These are phyloP conservation scores for Ceratosolen fusciceps DNA, from an alignment of 1,140 invertebrate genomes.

Conservation along the genomic window DNA sequence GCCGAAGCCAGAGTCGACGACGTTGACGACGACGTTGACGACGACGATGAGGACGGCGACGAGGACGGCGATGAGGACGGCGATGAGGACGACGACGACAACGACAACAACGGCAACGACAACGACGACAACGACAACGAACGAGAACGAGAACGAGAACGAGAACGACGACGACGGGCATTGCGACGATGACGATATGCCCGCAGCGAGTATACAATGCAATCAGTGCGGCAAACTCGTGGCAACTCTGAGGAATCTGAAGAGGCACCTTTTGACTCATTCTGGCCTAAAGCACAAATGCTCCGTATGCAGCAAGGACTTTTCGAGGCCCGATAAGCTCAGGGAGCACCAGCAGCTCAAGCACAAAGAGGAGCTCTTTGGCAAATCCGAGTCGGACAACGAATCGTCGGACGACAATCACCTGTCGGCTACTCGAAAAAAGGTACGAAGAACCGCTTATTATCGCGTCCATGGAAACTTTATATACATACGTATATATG, in stretches of 20 bases:
- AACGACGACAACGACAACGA: too few relatives aligned
- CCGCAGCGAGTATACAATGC: constrained; percentile 59
- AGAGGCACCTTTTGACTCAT: constrained; percentile 64
- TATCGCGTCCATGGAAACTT: too few relatives aligned
- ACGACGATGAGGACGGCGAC: constrained; percentile 47
- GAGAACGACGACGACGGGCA: constrained; percentile 52
- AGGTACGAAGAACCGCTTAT: constrained; percentile 28
- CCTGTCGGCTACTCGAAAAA: constrained; percentile 5
- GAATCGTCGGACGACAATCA: constrained; percentile 23
- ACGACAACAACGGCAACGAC: constrained; percentile 51
- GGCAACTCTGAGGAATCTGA: constrained; percentile 63
- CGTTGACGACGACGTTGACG: constrained; percentile 53
- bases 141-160: constrained; percentile 52
- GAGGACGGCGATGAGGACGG: constrained; percentile 55
- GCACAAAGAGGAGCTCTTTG: constrained; percentile 54
- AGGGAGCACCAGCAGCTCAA: constrained; percentile 65
- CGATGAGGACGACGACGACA: constrained; percentile 52
- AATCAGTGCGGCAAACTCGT: constrained; percentile 65
- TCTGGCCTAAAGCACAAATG: constrained; percentile 63
- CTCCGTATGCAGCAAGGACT: constrained; percentile 61
- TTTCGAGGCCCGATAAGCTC: constrained; percentile 63
- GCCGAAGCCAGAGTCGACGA: too few relatives aligned
- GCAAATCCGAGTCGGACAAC: constrained; percentile 35
- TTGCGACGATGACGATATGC: constrained; percentile 54
- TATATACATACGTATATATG: too few relatives aligned